Evolutionary conservation across 1,140 invertebrate species (phyloP).

Genomic region (Saccostrea cuccullata): DNA sequence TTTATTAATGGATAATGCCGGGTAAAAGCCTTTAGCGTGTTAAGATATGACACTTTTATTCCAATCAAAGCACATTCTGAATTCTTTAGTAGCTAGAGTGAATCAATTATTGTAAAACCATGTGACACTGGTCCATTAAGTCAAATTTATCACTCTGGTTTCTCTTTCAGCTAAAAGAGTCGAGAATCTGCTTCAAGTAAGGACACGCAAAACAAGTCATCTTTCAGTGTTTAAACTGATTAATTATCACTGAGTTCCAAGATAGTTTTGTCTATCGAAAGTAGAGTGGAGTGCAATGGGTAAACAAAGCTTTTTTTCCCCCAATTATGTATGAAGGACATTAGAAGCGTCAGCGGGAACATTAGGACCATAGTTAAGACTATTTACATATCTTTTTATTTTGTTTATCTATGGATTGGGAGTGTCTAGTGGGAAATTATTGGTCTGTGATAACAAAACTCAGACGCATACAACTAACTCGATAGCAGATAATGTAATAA

Average conservation of each 20-base stretch:
- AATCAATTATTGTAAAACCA: neutral
- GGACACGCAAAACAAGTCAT: slow-evolving; percentile 2
- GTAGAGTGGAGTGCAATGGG: neutral
- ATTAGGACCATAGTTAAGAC: neutral
- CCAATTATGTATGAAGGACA: neutral
- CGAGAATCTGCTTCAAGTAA: neutral
- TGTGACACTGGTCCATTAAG: slow-evolving; percentile 2
- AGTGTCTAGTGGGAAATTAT: slow-evolving; percentile 9
- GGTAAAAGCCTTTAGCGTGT: neutral
- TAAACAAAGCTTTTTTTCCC: neutral
- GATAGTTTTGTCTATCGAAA: neutral
- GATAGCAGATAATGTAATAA: neutral
- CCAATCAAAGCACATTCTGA: neutral
- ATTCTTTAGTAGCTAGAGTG: neutral
- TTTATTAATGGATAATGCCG: neutral
- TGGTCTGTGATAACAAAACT: neutral
- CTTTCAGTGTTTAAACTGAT: slow-evolving; percentile 9
- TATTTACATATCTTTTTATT: slow-evolving; percentile 18
- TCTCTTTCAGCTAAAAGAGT: neutral
- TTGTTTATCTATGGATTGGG: neutral
- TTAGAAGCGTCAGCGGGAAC: neutral
- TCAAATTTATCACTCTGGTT: slow-evolving; percentile 25
- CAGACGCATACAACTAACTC: neutral
- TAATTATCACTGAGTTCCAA: neutral
- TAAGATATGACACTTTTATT: neutral